A percentile compares a stretch with the other conserved stretches of the same genome.
These are phyloP conservation scores for Drosophila arawakana DNA, from an alignment of 1,140 invertebrate genomes.

Conservation along the genomic window DNA sequence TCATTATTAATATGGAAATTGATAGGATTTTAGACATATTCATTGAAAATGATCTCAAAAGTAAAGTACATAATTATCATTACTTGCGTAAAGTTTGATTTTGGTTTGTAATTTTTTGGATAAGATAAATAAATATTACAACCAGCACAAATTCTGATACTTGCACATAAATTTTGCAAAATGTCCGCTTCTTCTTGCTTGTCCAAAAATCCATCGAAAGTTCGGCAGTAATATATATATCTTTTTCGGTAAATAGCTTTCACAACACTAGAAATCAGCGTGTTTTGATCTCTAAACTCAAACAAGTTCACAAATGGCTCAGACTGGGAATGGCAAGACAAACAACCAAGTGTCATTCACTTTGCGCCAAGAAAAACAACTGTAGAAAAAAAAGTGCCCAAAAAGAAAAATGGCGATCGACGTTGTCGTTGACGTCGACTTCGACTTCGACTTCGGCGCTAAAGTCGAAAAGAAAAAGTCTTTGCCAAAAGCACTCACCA, in stretches of 20 bases:
- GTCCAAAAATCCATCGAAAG: too few species aligned
- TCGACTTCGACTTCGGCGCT: neutral
- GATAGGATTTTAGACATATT: neutral
- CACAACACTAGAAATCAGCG: too few species aligned
- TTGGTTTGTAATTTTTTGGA: too few species aligned
- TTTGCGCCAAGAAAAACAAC: slow-evolving; percentile 35
- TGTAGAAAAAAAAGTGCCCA: slow-evolving; percentile 24
- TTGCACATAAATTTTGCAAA: too few species aligned
- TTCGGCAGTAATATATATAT: neutral
- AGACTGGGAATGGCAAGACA: slow-evolving; percentile 3
- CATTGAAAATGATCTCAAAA: too few species aligned
- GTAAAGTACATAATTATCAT: too few species aligned
- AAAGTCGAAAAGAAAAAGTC: slow-evolving; percentile 46
- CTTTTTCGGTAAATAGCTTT: neutral
- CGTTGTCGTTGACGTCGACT: too few species aligned
- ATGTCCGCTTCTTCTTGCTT: too few species aligned
- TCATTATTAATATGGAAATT: neutral
- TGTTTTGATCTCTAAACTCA: slow-evolving; percentile 7
- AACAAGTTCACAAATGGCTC: slow-evolving; percentile 20
- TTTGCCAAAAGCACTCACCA: slow-evolving; percentile 39
- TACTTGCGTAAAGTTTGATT: too few species aligned
- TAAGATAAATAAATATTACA: too few species aligned
- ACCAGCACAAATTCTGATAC: too few species aligned
- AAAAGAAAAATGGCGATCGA: slow-evolving; percentile 50
- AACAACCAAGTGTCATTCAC: slow-evolving; percentile 52